A percentile compares a stretch with the other conserved stretches of the same genome.
Evolutionary conservation across 2,888 invertebrate species (phyloP).

Genomic region (Philaethria dido): DNA sequence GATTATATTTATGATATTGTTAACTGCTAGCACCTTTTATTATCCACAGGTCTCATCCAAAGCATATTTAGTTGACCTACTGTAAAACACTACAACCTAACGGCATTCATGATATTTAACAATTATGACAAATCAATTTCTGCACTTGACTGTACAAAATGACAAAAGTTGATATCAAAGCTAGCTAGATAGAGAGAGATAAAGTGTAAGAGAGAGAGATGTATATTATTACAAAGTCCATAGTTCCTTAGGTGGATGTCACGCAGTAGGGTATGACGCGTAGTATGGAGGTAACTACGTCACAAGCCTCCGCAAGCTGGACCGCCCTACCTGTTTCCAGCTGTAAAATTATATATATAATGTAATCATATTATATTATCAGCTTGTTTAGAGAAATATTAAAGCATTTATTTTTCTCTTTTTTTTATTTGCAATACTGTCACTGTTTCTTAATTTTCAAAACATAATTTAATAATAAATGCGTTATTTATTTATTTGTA

Average conservation of each 20-base stretch:
- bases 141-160: constrained; percentile 7
- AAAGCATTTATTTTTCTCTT: too few relatives aligned
- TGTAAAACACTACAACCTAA: too few relatives aligned
- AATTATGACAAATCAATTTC: not conserved
- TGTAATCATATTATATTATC: too few relatives aligned
- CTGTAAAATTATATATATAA: constrained; percentile 48
- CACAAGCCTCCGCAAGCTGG: constrained; percentile 63
- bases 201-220: not conserved
- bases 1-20: not conserved
- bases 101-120: constrained; percentile 4
- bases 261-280: constrained; percentile 75
- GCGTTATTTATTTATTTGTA: too few relatives aligned
- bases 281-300: constrained; percentile 70
- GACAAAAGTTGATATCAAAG: not conserved
- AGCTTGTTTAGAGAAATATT: too few relatives aligned
- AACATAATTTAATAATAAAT: too few relatives aligned
- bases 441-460: too few relatives aligned
- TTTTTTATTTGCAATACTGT: too few relatives aligned
- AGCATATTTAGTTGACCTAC: too few relatives aligned
- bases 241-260: constrained; percentile 50
- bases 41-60: not conserved
- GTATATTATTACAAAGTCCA: constrained; percentile 8
- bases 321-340: constrained; percentile 60
- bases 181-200: not conserved
- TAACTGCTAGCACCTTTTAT: constrained; percentile 13